A percentile compares a stretch with the other conserved stretches of the same genome.
Conservation (phyloP, 1,140 invertebrate genomes). For the Dolichoris vasculosae region DNA sequence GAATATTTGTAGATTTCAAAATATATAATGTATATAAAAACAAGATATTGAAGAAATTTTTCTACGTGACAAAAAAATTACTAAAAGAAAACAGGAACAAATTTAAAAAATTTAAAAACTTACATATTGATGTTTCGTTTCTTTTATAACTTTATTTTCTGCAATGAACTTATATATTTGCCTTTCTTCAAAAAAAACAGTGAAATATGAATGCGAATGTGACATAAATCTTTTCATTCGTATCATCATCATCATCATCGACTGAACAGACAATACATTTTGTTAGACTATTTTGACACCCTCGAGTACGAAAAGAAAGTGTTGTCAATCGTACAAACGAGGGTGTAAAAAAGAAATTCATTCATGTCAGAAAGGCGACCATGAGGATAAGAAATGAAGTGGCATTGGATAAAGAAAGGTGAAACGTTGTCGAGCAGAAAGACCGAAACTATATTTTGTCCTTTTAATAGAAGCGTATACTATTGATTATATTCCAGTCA, state of each 20-base stretch:
- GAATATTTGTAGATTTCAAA: too few species aligned
- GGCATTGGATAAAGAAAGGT: neutral
- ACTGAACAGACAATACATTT: neutral
- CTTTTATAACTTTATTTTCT: neutral
- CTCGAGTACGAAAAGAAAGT: neutral
- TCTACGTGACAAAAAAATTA: too few species aligned
- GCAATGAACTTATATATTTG: neutral
- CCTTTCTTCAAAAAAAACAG: neutral
- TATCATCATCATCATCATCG: neutral
- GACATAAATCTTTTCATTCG: neutral
- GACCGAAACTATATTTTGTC: neutral
- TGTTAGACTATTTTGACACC: neutral
- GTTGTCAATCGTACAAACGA: neutral
- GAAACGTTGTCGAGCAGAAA: neutral
- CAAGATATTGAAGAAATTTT: too few species aligned
- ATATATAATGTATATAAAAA: too few species aligned
- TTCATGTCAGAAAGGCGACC: neutral
- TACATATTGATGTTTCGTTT: neutral
- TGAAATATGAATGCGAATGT: neutral
- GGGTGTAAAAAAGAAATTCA: neutral
- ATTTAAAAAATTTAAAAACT: too few species aligned
- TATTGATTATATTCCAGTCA: constrained; percentile 4
- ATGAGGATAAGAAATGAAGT: too few species aligned
- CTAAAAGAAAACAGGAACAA: too few species aligned
- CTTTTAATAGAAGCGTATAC: neutral